These are phyloP conservation scores for Baccha elongata DNA, from an alignment of 2,888 invertebrate species.

Conservation along the genomic window DNA sequence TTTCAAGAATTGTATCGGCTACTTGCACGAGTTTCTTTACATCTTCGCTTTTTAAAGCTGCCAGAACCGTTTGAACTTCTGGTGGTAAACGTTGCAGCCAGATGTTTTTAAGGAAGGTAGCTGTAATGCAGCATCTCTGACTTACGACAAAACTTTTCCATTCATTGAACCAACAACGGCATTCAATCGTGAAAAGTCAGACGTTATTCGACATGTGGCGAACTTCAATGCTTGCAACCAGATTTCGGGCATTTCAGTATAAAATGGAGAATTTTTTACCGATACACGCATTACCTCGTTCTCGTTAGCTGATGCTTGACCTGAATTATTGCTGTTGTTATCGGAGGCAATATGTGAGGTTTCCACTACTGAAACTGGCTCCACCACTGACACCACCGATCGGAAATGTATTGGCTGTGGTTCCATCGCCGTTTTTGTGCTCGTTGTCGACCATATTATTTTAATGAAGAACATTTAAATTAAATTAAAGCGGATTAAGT, in stretches of 20 bases:
- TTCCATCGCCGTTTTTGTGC: not conserved
- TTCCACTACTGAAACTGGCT: not conserved
- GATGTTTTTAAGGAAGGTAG: constrained; percentile 52
- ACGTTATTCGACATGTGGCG: constrained; percentile 52
- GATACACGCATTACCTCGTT: constrained; percentile 49
- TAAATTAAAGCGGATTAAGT: not conserved
- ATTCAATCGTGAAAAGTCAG: constrained; percentile 72
- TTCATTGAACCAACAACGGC: constrained; percentile 64
- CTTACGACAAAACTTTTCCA: constrained; percentile 47
- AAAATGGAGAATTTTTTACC: constrained; percentile 71
- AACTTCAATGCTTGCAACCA: constrained; percentile 77
- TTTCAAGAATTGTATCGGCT: constrained; percentile 56
- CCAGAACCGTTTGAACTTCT: constrained; percentile 39
- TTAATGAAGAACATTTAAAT: not conserved
- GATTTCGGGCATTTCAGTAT: constrained; percentile 72
- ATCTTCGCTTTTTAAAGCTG: constrained; percentile 38
- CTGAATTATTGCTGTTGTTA: not conserved
- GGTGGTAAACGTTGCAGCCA: constrained; percentile 45
- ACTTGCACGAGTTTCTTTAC: constrained; percentile 35
- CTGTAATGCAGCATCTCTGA: constrained; percentile 48
- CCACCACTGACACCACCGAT: not conserved
- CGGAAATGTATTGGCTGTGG: not conserved
- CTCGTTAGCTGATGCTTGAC: not conserved
- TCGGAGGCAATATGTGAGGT: not conserved
- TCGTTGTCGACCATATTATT: not conserved